A percentile compares a stretch with the other conserved stretches of the same genome.
phyloP scores from a whole-genome alignment of 2,888 invertebrate genomes.

The Diplolepis rosae region DNA sequence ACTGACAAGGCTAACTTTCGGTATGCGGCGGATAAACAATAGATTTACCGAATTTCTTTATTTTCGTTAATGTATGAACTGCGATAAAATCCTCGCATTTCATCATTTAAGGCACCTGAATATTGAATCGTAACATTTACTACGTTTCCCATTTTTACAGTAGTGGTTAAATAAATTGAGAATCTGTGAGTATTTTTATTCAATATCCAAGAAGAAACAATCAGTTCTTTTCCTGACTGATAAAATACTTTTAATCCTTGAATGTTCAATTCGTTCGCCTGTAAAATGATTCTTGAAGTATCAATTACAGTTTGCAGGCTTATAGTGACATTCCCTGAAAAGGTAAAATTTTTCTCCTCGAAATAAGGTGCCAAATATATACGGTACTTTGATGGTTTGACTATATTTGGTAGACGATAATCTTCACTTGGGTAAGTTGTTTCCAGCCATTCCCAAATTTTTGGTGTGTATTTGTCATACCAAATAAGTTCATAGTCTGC shows the following conservation, averaged over 20 bases:
- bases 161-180: slow-evolving; percentile 72
- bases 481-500: slow-evolving; percentile 1
- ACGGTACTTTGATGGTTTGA: slow-evolving; percentile 75
- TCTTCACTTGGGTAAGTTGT: slow-evolving; percentile 35
- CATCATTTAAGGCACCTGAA: slow-evolving; percentile 76
- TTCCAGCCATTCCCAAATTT: slow-evolving; percentile 32
- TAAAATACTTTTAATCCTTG: slow-evolving; percentile 26
- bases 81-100: slow-evolving; percentile 80
- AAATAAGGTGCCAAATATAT: slow-evolving; percentile 75
- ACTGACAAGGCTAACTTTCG: too few species aligned
- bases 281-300: slow-evolving; percentile 73
- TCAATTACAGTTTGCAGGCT: slow-evolving; percentile 62
- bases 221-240: not conserved
- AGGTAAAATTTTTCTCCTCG: slow-evolving; percentile 69
- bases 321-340: slow-evolving; percentile 75
- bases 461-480: slow-evolving; percentile 11
- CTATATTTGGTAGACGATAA: slow-evolving; percentile 76
- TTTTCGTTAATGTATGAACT: slow-evolving; percentile 75
- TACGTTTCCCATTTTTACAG: slow-evolving; percentile 64
- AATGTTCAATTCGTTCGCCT: slow-evolving; percentile 74
- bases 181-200: slow-evolving; percentile 75
- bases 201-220: not conserved
- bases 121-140: slow-evolving; percentile 78
- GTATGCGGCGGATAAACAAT: too few species aligned
- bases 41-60: slow-evolving; percentile 73